A percentile compares a stretch with the other conserved stretches of the same genome.
phyloP scores from a whole-genome alignment of 2,888 invertebrate species.

The Aphidoletes aphidimyza region DNA sequence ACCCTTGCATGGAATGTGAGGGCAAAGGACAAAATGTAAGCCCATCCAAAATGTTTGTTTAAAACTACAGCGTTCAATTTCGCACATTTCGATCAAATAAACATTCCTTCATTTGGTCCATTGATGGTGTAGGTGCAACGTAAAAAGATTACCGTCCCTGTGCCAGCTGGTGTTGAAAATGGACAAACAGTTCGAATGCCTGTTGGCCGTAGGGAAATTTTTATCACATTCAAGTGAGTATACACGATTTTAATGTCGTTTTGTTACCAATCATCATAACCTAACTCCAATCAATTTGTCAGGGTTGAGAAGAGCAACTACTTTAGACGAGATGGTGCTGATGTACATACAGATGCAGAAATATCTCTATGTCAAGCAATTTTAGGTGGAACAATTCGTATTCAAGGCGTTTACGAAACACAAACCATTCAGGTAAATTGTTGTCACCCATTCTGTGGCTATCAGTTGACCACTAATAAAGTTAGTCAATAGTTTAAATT shows the following conservation, averaged over 20 bases:
- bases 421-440: slow-evolving; percentile 81
- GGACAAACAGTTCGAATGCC: slow-evolving; percentile 96
- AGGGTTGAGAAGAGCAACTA: slow-evolving; percentile 88
- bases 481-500: too few relatives aligned
- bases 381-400: slow-evolving; percentile 90
- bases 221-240: slow-evolving; percentile 79
- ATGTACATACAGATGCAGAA: slow-evolving; percentile 93
- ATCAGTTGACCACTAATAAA: too few relatives aligned
- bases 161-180: slow-evolving; percentile 96
- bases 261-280: neutral
- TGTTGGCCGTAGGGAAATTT: slow-evolving; percentile 90
- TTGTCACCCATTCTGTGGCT: slow-evolving; percentile 50
- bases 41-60: neutral
- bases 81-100: neutral
- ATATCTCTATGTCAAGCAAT: slow-evolving; percentile 92
- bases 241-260: neutral
- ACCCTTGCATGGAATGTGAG: slow-evolving; percentile 90
- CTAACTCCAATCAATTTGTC: slow-evolving; percentile 37
- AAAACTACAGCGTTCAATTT: neutral
- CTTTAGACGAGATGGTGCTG: slow-evolving; percentile 92
- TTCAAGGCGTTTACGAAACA: slow-evolving; percentile 96
- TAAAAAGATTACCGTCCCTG: slow-evolving; percentile 89
- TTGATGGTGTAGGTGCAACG: slow-evolving; percentile 74
- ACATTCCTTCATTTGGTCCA: neutral
- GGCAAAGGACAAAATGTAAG: slow-evolving; percentile 88